Base-by-base conservation (phyloP, 2,888 invertebrate species). In the Seira ritae region DNA sequence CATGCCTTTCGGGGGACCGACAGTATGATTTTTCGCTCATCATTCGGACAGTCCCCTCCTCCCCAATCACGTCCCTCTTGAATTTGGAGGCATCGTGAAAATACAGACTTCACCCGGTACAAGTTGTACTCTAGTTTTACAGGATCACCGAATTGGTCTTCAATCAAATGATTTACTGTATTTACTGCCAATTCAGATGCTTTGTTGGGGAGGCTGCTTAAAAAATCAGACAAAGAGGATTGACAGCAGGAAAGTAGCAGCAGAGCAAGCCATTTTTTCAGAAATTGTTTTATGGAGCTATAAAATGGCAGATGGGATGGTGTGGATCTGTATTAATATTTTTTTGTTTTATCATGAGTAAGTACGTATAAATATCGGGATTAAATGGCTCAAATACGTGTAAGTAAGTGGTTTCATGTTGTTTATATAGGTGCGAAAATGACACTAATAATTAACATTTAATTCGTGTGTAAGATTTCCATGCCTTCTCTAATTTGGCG, bases 81-180 rank as follows among this genome's bases (percentile, higher is more conserved):
- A 4, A 2, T 4, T 3, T 17, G 60, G 12, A 60, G n/a, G 15
- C 65, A 74, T 12, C 46, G n/a, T 6, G 76, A 46, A 50, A 82
- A 69, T 10, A 67, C 68, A 1, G 78, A 82, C 15, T 65, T 73
- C 1, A 85, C 69, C 23, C 79, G 23, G 6, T 19, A 60, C 12
- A 85, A 24, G 19, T 75, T 85, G 2, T 55, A 42, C n/a, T 70
- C 65, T 10, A 81, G 46, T 20, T 82, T 78, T 24, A 60, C n/a
- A 12, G 85, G 75, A 62, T 82, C 70, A 0, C 62, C 66, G 1
- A 85, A 67, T 19, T 85, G 79, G 37, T 83, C 85, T 73, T 85
- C 82, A 20, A 85, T 42, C 3, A 83, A 76, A 19, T 62, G 74
- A 71, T 75, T 79, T 15, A 82, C 82, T 19, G 71, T 77, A 62